Conservation (phyloP, 2,888 invertebrate species). For the Dryobota labecula region DNA sequence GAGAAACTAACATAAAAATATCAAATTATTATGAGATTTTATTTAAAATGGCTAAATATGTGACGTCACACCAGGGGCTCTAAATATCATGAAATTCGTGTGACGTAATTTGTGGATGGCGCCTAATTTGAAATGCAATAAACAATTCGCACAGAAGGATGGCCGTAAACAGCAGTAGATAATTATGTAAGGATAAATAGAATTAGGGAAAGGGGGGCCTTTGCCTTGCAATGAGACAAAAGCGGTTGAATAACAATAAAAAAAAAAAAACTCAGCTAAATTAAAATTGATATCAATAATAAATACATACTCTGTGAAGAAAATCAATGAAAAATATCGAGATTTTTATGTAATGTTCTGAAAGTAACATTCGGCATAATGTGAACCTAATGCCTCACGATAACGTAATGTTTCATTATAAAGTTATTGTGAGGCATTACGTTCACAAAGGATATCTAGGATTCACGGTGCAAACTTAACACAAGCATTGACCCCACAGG, state of each 20-base stretch:
- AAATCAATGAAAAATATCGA: background rate
- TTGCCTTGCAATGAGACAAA: background rate
- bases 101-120: background rate
- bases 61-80: background rate
- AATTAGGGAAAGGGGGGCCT: background rate
- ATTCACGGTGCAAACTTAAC: background rate
- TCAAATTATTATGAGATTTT: background rate
- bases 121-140: background rate
- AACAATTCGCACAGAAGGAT: background rate
- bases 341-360: background rate
- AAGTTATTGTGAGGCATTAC: no score
- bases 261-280: background rate
- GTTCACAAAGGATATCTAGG: background rate
- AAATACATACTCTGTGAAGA: background rate
- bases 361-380: background rate
- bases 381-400: background rate
- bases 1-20: no score
- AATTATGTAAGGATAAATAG: background rate
- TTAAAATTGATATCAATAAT: background rate
- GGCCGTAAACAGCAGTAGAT: background rate
- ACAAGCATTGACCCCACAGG: constrained; percentile 76
- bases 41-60: background rate
- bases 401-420: background rate
- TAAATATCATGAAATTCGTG: background rate
- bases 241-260: background rate